Conservation (phyloP, 1,140 invertebrate species). For the Vanessa atalanta region DNA sequence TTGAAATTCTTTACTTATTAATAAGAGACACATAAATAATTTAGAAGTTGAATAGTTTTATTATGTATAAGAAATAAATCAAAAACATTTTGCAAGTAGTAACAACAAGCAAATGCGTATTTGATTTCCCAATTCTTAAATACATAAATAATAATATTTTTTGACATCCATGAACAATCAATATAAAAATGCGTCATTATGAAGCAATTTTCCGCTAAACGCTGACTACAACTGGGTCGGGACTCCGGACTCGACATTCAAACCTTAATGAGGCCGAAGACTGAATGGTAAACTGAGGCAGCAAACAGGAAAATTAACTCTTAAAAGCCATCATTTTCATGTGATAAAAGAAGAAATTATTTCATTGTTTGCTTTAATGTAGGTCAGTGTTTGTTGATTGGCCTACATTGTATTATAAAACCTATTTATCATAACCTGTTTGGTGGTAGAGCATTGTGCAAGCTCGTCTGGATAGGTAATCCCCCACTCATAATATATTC, state of each 20-base stretch:
- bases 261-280: conserved; percentile 43
- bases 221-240: conserved; percentile 37
- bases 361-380: conserved; percentile 19
- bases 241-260: conserved; percentile 26
- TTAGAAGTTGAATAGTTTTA: too few species aligned
- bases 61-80: too few species aligned
- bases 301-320: conserved; percentile 48
- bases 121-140: not conserved
- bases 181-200: conserved; percentile 39
- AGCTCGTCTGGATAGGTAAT: too few species aligned
- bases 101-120: too few species aligned
- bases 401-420: conserved; percentile 1
- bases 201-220: conserved; percentile 32
- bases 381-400: conserved; percentile 25
- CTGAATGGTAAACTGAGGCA: conserved; percentile 34
- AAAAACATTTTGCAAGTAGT: too few species aligned
- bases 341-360: conserved; percentile 7
- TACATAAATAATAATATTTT: not conserved
- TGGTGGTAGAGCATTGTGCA: too few species aligned
- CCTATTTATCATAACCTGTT: not conserved
- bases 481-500: too few species aligned
- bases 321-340: conserved; percentile 20
- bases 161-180: not conserved
- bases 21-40: too few species aligned
- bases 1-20: too few species aligned